These are phyloP conservation scores for Trissolcus basalis DNA, from an alignment of 1,140 invertebrate species.

Conservation along the genomic window DNA sequence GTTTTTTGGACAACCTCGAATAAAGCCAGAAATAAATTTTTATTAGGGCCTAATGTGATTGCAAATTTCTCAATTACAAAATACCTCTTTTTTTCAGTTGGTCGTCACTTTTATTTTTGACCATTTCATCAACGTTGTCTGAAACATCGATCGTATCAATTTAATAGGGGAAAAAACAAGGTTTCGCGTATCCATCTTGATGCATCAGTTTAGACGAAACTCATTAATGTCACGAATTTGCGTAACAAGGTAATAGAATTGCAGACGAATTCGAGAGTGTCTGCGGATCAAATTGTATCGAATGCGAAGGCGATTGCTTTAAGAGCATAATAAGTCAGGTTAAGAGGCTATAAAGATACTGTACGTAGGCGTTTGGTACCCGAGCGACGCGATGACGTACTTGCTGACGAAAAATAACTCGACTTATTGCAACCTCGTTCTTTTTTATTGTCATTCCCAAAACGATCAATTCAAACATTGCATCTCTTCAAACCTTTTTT, in stretches of 20 bases:
- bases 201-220: conserved; percentile 3
- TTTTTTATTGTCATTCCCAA: not conserved
- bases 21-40: no score
- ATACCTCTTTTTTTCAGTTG: no score
- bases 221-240: conserved; percentile 14
- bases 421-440: not conserved
- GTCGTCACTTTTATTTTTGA: no score
- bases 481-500: no score
- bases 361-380: conserved; percentile 12
- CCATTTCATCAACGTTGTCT: no score
- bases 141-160: no score
- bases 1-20: no score
- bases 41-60: no score
- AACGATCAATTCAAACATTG: not conserved
- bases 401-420: not conserved
- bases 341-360: conserved; percentile 23
- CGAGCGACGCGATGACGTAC: conserved; percentile 2
- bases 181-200: no score
- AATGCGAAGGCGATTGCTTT: conserved; percentile 32
- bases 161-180: no score
- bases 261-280: conserved; percentile 17
- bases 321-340: conserved; percentile 33
- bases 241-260: conserved; percentile 22
- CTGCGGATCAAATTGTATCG: conserved; percentile 25
- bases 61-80: no score